Percentiles rank a stretch among this genome's conserved stretches.
These are phyloP conservation scores for Stomorhina lunata DNA, from an alignment of 2,888 invertebrate genomes.

Conservation along the genomic window DNA sequence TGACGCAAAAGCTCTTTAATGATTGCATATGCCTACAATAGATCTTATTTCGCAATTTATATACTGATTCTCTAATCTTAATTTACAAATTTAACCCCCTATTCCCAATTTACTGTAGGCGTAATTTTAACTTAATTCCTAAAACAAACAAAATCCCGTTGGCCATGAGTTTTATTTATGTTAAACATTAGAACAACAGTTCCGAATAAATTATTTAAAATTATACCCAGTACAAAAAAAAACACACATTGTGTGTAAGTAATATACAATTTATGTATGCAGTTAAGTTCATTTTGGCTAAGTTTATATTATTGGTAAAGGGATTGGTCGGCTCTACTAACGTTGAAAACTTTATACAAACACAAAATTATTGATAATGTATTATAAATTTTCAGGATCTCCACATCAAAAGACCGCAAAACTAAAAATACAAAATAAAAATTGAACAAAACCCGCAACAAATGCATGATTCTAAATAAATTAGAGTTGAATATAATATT, in stretches of 20 bases:
- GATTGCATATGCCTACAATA: no score
- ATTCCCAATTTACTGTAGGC: no score
- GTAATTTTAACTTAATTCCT: background rate
- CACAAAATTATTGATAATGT: conserved; percentile 25
- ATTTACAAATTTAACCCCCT: no score
- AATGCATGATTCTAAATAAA: conserved; percentile 53
- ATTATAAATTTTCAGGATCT: conserved; percentile 26
- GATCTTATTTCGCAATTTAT: no score
- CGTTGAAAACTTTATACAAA: no score
- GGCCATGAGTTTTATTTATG: conserved; percentile 1
- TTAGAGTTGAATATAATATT: conserved; percentile 51
- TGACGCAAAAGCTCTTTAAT: no score
- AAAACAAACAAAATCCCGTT: no score
- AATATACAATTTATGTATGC: no score
- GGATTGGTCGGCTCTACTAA: no score
- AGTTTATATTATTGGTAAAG: no score
- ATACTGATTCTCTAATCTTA: no score
- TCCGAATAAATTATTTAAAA: background rate
- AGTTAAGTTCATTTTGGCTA: background rate
- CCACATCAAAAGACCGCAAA: conserved; percentile 25
- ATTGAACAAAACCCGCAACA: conserved; percentile 32
- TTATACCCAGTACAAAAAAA: no score
- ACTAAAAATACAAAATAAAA: conserved; percentile 24
- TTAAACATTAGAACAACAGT: background rate
- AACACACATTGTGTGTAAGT: background rate